Base-by-base conservation (phyloP, 2,888 invertebrate genomes). In the Stegana nigrithorax region DNA sequence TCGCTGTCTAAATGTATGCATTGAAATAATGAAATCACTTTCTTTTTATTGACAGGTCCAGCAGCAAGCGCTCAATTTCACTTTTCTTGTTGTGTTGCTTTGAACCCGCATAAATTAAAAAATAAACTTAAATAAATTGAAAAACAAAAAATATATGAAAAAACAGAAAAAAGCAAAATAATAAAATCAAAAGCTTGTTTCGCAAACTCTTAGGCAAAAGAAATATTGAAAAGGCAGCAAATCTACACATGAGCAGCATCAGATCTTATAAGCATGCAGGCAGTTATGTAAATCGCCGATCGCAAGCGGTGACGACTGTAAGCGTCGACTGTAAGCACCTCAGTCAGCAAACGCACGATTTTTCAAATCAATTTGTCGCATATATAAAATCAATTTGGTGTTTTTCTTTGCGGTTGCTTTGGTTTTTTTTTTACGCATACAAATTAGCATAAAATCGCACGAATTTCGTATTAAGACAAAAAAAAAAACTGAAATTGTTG, bases 321-420 rank as follows among this genome's bases (percentile, higher is more conserved):
- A 55, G 29, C 8, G 26, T 44, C 25, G 68, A 65, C n/a, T n/a
- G n/a, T n/a, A n/a, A n/a, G n/a, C n/a, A n/a, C n/a, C n/a, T n/a
- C n/a, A 72, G 71, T 69, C 75, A 78, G 70, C 74, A 76, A 73
- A 78, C 72, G 68, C 68, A 69, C 69, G 70, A 73, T 59, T 72
- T 61, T 60, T 12, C 19, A 64, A 66, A 65, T 66, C 70, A 75
- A 74, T 78, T 74, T 78, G 74, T 74, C 75, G 78, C 67, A 39
- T 39, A 39, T 39, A 39, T 39, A 14, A 39, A 39, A 39, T 39
- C 10, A 39, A 39, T 10, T 39, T 39, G 7, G 12, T 36, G 32
- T 62, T 56, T 14, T 64, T 21, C 53, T 57, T 12, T 29, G 14
- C 8, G 12, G 12, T 4, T 58, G 14, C 17, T 27, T 19, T 53